Percentiles rank a stretch among this genome's conserved stretches.
Evolutionary conservation across 2,888 invertebrate species (phyloP).

Genomic region (Coenonympha arcania): DNA sequence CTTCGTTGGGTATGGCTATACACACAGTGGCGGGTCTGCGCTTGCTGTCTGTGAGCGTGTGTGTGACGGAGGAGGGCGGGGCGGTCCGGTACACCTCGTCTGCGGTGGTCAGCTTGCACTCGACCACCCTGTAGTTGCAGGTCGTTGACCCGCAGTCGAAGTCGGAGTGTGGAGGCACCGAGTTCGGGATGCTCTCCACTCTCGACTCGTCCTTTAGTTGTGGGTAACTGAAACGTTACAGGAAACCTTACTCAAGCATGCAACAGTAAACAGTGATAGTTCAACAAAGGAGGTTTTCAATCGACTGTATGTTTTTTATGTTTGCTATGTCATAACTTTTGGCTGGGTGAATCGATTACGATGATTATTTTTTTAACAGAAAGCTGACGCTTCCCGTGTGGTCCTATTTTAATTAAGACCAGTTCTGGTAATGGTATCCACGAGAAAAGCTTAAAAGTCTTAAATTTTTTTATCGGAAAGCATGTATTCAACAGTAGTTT

Average conservation of each 20-base stretch:
- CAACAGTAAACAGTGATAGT: no score
- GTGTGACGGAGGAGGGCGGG: slow-evolving; percentile 31
- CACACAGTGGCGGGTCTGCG: slow-evolving; percentile 71
- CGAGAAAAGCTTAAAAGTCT: no score
- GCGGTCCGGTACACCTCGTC: slow-evolving; percentile 53
- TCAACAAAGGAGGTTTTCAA: no score
- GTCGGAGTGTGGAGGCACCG: slow-evolving; percentile 49
- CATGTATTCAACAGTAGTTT: no score
- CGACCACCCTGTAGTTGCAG: slow-evolving; percentile 66
- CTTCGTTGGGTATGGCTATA: slow-evolving; percentile 74
- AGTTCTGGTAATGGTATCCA: no score
- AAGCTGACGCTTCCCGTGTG: no score
- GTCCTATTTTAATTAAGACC: no score
- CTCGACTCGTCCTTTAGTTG: slow-evolving; percentile 62
- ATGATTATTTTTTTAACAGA: no score
- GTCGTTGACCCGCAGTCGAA: slow-evolving; percentile 62
- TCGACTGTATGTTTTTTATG: no score
- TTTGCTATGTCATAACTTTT: no score
- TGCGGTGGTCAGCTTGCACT: slow-evolving; percentile 65
- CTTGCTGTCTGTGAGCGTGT: slow-evolving; percentile 42
- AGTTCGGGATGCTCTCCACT: slow-evolving; percentile 57
- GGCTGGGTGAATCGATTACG: no score
- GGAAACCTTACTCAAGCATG: not conserved
- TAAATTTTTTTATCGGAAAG: no score
- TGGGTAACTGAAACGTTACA: slow-evolving; percentile 52